phyloP scores from a whole-genome alignment of 2,113 vertebrate species.

The Stegastes partitus region DNA sequence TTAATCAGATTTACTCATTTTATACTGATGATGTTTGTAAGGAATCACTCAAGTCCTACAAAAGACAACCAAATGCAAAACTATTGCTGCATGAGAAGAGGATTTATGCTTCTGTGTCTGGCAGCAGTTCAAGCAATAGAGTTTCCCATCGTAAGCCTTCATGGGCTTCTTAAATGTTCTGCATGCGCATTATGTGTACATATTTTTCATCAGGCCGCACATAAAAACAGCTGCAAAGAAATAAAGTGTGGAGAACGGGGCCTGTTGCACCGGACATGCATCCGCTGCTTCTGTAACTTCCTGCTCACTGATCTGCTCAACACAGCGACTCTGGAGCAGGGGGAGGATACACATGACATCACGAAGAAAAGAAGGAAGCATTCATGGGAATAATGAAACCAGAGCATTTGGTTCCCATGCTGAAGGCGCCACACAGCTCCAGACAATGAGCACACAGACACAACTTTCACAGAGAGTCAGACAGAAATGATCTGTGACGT shows the following conservation, averaged over 20 bases:
- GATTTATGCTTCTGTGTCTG: too few relatives aligned
- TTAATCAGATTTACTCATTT: too few relatives aligned
- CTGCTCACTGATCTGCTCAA: constrained; percentile 36
- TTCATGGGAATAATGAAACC: constrained; percentile 14
- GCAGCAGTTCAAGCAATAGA: too few relatives aligned
- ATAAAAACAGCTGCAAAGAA: neutral
- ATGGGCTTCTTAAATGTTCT: too few relatives aligned
- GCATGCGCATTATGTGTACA: neutral
- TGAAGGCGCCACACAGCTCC: neutral
- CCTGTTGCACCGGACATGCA: constrained; percentile 29
- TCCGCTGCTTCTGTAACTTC: constrained; percentile 60
- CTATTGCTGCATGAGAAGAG: too few relatives aligned
- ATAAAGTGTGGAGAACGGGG: neutral
- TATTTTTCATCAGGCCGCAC: neutral
- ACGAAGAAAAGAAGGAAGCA: constrained; percentile 30
- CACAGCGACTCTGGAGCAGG: neutral
- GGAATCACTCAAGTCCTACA: too few relatives aligned
- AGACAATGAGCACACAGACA: neutral
- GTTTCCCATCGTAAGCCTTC: too few relatives aligned
- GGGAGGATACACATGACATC: constrained; percentile 18
- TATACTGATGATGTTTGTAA: too few relatives aligned
- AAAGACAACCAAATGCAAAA: too few relatives aligned
- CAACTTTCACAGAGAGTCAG: neutral
- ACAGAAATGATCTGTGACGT: too few relatives aligned
- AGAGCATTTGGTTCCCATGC: neutral